Evolutionary conservation across 2,113 vertebrate genomes (phyloP).

Genomic region (Microcebus tavaratra): DNA sequence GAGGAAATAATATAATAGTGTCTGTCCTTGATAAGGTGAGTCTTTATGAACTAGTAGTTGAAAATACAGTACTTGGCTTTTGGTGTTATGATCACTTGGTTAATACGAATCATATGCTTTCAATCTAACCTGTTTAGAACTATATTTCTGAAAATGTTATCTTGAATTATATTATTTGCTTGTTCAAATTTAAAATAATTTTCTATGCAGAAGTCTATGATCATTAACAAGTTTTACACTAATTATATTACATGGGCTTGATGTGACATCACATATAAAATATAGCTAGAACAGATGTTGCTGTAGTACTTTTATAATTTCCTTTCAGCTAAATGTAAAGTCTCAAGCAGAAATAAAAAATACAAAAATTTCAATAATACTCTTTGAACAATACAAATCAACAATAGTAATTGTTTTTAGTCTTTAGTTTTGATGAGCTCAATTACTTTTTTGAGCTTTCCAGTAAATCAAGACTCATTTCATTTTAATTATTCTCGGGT

Average conservation of each 20-base stretch:
- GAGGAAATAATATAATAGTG: neutral
- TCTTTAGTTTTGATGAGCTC: neutral
- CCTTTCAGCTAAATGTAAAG: neutral
- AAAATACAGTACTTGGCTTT: neutral
- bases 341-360: neutral
- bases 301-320: slow-evolving; percentile 2
- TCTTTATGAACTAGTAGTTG: neutral
- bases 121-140: neutral
- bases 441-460: neutral
- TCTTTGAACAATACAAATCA: neutral
- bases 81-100: neutral
- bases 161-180: neutral
- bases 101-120: neutral
- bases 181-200: slow-evolving; percentile 48
- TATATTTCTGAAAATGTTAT: slow-evolving; percentile 33
- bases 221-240: slow-evolving; percentile 49
- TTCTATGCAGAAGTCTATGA: slow-evolving; percentile 1
- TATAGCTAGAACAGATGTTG: neutral
- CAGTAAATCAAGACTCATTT: neutral
- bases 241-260: slow-evolving; percentile 26
- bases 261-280: slow-evolving; percentile 13
- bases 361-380: neutral
- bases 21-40: neutral
- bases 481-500: neutral
- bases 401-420: neutral